phyloP scores from a whole-genome alignment of 2,888 invertebrate species.

The Lithodes maja region DNA sequence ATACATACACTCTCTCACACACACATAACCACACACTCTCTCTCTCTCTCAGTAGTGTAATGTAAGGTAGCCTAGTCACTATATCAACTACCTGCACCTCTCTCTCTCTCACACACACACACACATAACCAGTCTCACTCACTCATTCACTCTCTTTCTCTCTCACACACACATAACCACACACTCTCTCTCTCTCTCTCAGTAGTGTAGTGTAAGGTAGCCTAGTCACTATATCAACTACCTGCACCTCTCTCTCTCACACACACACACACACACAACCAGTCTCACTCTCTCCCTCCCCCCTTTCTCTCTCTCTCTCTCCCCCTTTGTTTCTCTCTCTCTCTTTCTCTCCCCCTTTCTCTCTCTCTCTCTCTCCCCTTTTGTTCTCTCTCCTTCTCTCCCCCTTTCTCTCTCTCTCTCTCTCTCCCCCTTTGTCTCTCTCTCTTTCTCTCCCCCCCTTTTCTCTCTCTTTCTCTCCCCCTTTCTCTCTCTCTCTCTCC shows the following conservation, averaged over 20 bases:
- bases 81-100: background rate
- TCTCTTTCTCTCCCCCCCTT: background rate
- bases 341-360: background rate
- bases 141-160: background rate
- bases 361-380: background rate
- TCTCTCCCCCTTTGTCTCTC: conserved; percentile 6
- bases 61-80: no score
- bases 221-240: no score
- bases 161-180: background rate
- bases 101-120: background rate
- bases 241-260: background rate
- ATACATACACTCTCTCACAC: background rate
- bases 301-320: background rate
- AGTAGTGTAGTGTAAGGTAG: no score
- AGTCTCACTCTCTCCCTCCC: background rate
- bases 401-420: background rate
- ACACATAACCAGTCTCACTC: background rate
- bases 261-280: background rate
- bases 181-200: background rate
- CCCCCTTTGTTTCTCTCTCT: background rate
- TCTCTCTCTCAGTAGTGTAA: background rate
- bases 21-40: background rate
- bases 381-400: background rate
- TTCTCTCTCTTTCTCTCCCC: background rate
- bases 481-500: background rate